These are phyloP conservation scores for Mamestra brassicae DNA, from an alignment of 2,888 invertebrate species.

Conservation along the genomic window DNA sequence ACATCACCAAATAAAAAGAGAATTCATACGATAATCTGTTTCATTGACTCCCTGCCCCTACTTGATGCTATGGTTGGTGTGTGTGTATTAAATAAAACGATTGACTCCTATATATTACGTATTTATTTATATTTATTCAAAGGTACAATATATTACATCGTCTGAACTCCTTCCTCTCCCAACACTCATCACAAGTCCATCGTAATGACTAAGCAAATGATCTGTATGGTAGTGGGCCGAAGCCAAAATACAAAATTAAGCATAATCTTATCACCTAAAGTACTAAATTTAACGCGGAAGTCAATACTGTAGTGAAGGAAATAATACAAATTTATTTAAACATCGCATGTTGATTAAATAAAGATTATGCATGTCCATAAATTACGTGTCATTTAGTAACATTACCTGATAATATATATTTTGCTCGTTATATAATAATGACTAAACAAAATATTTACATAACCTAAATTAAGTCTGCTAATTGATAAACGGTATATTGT, in stretches of 20 bases:
- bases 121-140: conserved; percentile 90
- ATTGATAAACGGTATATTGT: conserved; percentile 61
- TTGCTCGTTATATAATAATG: conserved; percentile 73
- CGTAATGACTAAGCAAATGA: conserved; percentile 88
- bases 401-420: conserved; percentile 73
- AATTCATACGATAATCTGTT: conserved; percentile 76
- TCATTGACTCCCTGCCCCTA: conserved; percentile 47
- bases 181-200: conserved; percentile 85
- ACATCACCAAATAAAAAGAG: conserved; percentile 84
- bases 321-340: conserved; percentile 83
- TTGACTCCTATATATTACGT: conserved; percentile 88
- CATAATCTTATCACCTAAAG: conserved; percentile 86
- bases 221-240: conserved; percentile 85
- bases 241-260: conserved; percentile 89
- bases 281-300: conserved; percentile 85
- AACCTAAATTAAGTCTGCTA: conserved; percentile 67
- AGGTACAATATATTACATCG: conserved; percentile 91
- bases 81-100: conserved; percentile 75
- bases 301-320: conserved; percentile 89
- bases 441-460: conserved; percentile 85
- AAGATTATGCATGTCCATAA: conserved; percentile 85
- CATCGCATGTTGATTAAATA: conserved; percentile 83
- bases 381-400: conserved; percentile 67
- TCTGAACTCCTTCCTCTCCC: conserved; percentile 85
- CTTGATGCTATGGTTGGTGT: neutral